Base-by-base conservation (phyloP, 2,113 vertebrate genomes). In the Malurus elegans region DNA sequence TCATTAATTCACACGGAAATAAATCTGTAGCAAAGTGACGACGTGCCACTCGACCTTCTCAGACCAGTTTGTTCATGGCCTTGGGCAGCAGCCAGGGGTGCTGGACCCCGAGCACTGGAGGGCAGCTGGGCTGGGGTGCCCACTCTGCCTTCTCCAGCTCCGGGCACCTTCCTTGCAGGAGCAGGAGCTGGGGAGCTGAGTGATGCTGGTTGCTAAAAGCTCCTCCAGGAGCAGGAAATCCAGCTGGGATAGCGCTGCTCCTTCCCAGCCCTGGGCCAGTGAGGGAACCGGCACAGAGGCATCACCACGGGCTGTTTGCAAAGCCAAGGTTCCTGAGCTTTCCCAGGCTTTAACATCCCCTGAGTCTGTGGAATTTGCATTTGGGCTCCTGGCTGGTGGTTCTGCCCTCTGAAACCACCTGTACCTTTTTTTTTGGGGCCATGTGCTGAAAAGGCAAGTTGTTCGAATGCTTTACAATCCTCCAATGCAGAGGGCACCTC, bases 1-100 rank as follows among this genome's bases (percentile, higher is more conserved):
- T 95, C 95, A 90, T 96, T 95, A 74, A 92, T 94, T 90, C 87
- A 66, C 81, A 54, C 9, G 0, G 87, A 94, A 96, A 95, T 91
- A 93, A 96, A 90, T 54, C 83, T 92, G 45, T 79, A 82, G 95
- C 93, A 75, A 60, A 93, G 91, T 89, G 79, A 89, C 6, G 1
- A 26, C 0, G 9, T 94, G 84, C 50, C 10, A 32, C 80, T 71
- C 62, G 48, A 42, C 83, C 75, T 69, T 65, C 51, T 91, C 62
- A 70, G 66, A 75, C 29, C 28, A 19, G 8, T 92, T 92, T 90
- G 64, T 86, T 79, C 69, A 4, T 24, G 51, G 50, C 80, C 82
- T 69, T 61, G 79, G 75, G 53, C 89, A 72, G 89, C 74, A 82
- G 38, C 70, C 47, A 4, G 0, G 1, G 71, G 1, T 51, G 69